Conservation (phyloP, 2,888 invertebrate species). For the Azorinus chamasolen region DNA sequence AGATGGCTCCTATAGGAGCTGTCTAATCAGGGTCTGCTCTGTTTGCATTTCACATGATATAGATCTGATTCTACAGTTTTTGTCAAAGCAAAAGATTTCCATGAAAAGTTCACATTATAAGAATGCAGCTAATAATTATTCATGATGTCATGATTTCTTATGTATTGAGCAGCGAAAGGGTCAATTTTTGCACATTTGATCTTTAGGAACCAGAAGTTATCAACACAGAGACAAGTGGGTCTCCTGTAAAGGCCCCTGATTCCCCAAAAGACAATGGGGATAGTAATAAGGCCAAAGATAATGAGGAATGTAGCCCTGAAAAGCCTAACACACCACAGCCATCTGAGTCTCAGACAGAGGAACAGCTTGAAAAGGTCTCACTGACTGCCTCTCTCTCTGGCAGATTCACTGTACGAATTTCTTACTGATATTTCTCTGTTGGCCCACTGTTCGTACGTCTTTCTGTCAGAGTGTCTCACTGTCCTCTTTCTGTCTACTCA, state of each 20-base stretch:
- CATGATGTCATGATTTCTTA: too few relatives aligned
- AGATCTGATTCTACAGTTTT: too few relatives aligned
- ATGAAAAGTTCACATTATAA: too few relatives aligned
- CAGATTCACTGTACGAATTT: too few relatives aligned
- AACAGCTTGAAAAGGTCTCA: slow-evolving; percentile 44
- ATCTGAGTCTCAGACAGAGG: slow-evolving; percentile 32
- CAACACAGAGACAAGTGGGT: slow-evolving; percentile 42
- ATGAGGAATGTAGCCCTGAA: slow-evolving; percentile 6
- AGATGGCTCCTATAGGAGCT: too few relatives aligned
- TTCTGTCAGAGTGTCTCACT: background rate
- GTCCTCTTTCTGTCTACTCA: background rate
- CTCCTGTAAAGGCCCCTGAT: slow-evolving; percentile 52
- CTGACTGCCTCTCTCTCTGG: slow-evolving; percentile 12
- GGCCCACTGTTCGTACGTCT: background rate
- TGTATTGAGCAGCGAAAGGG: too few relatives aligned
- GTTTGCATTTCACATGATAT: too few relatives aligned
- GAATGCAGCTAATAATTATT: too few relatives aligned
- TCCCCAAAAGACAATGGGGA: slow-evolving; percentile 51
- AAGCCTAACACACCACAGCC: slow-evolving; percentile 24
- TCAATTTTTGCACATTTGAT: background rate
- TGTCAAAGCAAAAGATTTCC: too few relatives aligned
- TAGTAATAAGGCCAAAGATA: slow-evolving; percentile 44
- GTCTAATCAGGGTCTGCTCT: too few relatives aligned
- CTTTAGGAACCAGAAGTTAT: slow-evolving; percentile 54
- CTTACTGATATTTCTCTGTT: background rate